These are phyloP conservation scores for Mionectes macconnelli DNA, from an alignment of 2,113 vertebrate genomes.

Conservation along the genomic window DNA sequence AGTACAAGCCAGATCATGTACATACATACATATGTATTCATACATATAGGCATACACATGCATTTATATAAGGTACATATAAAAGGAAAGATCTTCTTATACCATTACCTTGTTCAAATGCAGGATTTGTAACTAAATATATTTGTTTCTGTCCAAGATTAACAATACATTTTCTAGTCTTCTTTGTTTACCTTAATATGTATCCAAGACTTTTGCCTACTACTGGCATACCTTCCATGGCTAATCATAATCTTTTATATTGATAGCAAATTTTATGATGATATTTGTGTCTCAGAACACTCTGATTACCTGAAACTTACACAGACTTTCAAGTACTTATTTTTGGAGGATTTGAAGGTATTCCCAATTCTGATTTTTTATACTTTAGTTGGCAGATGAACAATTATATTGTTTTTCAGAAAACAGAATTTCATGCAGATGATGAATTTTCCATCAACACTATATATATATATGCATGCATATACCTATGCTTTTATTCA, in stretches of 20 bases:
- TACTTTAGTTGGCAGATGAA: conserved; percentile 47
- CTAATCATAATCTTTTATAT: neutral
- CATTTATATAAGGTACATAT: neutral
- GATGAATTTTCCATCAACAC: neutral
- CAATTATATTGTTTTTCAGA: conserved; percentile 24
- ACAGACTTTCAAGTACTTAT: neutral
- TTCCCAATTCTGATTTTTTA: neutral
- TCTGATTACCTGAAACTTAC: neutral
- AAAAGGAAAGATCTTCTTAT: neutral
- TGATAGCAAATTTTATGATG: neutral
- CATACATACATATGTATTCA: neutral
- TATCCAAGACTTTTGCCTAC: neutral
- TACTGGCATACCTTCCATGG: neutral
- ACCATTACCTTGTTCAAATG: neutral
- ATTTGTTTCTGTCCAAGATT: neutral
- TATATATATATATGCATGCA: neutral
- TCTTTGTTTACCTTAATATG: neutral
- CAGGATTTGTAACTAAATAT: neutral
- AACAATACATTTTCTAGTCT: neutral
- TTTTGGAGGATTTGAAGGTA: neutral
- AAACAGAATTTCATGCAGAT: neutral
- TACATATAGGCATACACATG: neutral
- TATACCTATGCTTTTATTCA: neutral
- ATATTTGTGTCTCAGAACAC: neutral
- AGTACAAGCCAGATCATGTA: neutral